Evolutionary conservation across 1,140 invertebrate species (phyloP), one percentile per base, ranked within the genome.

Genomic region (Melitaea cinxia): DNA sequence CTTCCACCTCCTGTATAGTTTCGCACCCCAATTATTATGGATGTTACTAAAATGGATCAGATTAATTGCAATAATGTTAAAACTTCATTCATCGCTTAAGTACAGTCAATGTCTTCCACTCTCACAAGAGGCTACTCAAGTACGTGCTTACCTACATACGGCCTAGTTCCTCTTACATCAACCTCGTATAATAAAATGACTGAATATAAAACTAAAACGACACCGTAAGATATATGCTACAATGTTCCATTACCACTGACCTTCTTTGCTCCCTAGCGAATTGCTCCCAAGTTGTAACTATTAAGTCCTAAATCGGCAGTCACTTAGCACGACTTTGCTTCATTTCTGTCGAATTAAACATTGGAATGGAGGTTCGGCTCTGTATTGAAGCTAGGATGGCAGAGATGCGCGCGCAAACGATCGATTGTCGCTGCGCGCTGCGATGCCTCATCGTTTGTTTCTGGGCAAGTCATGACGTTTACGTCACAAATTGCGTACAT

Each of bases 401-500:
- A 65, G 68, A 73, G 74, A 6, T 90, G 88, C 87, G 87, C 87
- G 87, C 87, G 87, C 85, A 88, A 9, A n/a, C 82, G 79, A 89
- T 90, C 87, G 87, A 90, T 90, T 68, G 72, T 47, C 77, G 79
- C 78, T 89, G 87, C 85, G 85, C 87, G 83, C 65, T 74, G 76
- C 78, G 77, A 79, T 75, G 72, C 70, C 67, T 66, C 71, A 63
- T 65, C 72, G 73, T 70, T 62, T 67, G 65, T 75, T 75, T 75
- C 73, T 73, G 63, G 75, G 72, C 70, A 78, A 80, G 69, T 77
- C 70, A 73, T 76, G 75, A 77, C 76, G 77, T 88, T 88, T 87
- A 87, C 87, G 85, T 89, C 87, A 89, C 76, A 77, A 72, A 68
- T 77, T 89, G 85, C 87, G 87, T 88, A 87, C 83, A 87, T 87